These are phyloP conservation scores for Plemyria rubiginata DNA, from an alignment of 2,888 invertebrate species.

Conservation along the genomic window DNA sequence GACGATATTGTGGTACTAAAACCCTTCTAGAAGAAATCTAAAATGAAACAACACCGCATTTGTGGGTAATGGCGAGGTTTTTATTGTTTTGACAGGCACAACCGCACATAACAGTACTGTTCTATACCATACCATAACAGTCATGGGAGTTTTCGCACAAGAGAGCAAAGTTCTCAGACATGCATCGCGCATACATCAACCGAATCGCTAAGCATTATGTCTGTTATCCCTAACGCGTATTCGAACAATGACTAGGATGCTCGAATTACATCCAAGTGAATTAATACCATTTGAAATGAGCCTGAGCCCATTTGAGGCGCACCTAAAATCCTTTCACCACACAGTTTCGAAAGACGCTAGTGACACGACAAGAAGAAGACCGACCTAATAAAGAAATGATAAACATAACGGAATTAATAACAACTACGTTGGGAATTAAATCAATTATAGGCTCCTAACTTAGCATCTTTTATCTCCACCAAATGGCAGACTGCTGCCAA, in stretches of 20 bases:
- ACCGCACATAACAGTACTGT: slow-evolving; percentile 69
- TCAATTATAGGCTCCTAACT: slow-evolving; percentile 23
- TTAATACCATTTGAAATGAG: no score
- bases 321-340: no score
- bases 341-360: no score
- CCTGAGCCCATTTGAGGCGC: no score
- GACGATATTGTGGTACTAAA: no score
- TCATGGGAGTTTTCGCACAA: slow-evolving; percentile 72
- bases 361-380: no score
- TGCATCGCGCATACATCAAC: slow-evolving; percentile 55
- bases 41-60: slow-evolving; percentile 50
- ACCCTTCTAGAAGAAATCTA: slow-evolving; percentile 26
- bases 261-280: background rate
- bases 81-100: slow-evolving; percentile 65
- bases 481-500: slow-evolving; percentile 24
- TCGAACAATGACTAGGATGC: slow-evolving; percentile 34
- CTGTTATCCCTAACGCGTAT: slow-evolving; percentile 55
- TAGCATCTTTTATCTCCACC: slow-evolving; percentile 30
- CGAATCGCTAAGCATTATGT: slow-evolving; percentile 55
- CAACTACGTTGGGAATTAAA: slow-evolving; percentile 21
- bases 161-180: slow-evolving; percentile 68
- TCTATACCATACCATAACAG: slow-evolving; percentile 65
- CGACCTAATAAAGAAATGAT: no score
- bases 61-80: slow-evolving; percentile 42
- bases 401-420: background rate